phyloP scores from a whole-genome alignment of 2,113 vertebrate genomes.

The Lonchura striata region DNA sequence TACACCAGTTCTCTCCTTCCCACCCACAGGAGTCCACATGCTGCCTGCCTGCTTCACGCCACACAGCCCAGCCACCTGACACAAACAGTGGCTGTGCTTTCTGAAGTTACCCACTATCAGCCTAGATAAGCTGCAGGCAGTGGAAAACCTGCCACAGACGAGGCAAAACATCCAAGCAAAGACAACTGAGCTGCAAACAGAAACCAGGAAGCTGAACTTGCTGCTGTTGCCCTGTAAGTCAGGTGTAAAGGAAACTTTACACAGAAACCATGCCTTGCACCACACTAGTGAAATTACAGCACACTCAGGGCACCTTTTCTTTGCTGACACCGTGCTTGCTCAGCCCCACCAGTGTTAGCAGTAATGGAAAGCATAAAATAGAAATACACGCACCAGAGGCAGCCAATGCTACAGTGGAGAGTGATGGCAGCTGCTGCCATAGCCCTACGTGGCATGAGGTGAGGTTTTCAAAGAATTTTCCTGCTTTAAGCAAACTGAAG shows the following conservation, averaged over 20 bases:
- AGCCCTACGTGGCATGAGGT: not conserved
- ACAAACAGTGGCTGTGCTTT: not conserved
- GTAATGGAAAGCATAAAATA: not conserved
- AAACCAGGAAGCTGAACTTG: not conserved
- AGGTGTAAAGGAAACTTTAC: not conserved
- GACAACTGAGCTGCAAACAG: not conserved
- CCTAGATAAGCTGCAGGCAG: not conserved
- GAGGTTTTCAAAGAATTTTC: not conserved
- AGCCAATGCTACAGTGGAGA: not conserved
- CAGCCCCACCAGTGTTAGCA: not conserved
- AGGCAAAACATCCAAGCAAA: not conserved
- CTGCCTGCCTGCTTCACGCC: not conserved
- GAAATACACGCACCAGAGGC: not conserved
- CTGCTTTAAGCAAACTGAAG: not conserved
- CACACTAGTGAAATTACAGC: not conserved
- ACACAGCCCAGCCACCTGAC: not conserved
- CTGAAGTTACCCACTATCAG: not conserved
- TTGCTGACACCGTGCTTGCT: not conserved
- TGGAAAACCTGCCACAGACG: not conserved
- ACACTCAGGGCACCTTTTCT: not conserved
- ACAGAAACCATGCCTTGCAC: rapidly evolving
- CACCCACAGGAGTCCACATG: not conserved
- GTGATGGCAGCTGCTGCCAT: not conserved
- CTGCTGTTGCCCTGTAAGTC: not conserved
- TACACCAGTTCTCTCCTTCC: not conserved